Percentiles rank a stretch among this genome's conserved stretches.
Conservation (phyloP, 2,113 vertebrate species). For the Nesospiza acunhae region DNA sequence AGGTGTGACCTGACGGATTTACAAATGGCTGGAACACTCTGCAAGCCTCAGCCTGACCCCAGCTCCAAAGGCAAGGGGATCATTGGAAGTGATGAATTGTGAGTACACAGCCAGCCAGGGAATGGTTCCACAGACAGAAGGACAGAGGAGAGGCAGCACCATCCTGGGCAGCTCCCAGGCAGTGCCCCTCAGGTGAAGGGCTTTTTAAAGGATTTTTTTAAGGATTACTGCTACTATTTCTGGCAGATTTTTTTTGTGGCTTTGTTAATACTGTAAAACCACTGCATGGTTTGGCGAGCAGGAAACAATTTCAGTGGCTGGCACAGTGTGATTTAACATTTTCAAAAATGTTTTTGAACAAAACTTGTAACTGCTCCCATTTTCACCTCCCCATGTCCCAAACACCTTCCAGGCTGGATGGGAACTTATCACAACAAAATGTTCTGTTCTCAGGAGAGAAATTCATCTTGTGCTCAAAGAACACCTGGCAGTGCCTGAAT, state of each 20-base stretch:
- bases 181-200: not conserved
- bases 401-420: conserved; percentile 25
- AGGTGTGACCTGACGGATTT: not conserved
- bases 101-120: not conserved
- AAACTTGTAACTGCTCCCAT: not conserved
- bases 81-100: not conserved
- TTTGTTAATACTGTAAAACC: conserved; percentile 8
- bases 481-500: conserved; percentile 18
- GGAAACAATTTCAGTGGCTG: not conserved
- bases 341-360: not conserved
- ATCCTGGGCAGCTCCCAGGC: not conserved
- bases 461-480: conserved; percentile 6
- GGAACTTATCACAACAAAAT: not conserved
- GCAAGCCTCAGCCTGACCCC: not conserved
- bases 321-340: not conserved
- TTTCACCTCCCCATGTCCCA: not conserved
- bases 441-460: not conserved
- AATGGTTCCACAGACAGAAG: not conserved
- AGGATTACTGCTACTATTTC: not conserved
- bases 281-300: not conserved
- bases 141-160: not conserved
- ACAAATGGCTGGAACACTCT: not conserved
- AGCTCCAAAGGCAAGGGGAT: not conserved
- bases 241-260: not conserved
- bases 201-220: not conserved